Conservation (phyloP, 1,140 invertebrate genomes). For the Trichoplusia ni region DNA sequence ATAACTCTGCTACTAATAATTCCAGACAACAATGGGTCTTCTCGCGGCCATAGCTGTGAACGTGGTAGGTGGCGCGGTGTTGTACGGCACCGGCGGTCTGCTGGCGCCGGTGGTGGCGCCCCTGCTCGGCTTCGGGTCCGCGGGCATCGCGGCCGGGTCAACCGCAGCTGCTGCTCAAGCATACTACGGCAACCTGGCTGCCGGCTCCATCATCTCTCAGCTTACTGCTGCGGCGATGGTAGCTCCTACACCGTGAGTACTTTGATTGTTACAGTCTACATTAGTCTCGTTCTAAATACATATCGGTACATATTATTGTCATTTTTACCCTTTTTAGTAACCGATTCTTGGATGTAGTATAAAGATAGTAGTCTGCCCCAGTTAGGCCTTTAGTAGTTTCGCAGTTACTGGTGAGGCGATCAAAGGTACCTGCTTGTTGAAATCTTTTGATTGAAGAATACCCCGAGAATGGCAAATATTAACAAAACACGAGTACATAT, state of each 20-base stretch:
- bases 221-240: slow-evolving; percentile 62
- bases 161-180: slow-evolving; percentile 63
- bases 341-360: no score
- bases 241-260: slow-evolving; percentile 61
- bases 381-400: no score
- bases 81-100: slow-evolving; percentile 60
- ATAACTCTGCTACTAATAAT: background rate
- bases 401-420: no score
- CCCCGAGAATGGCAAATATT: no score
- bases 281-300: no score
- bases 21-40: slow-evolving; percentile 52
- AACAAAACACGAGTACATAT: no score
- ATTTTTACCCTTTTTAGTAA: no score
- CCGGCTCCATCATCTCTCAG: slow-evolving; percentile 64
- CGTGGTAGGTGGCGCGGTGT: slow-evolving; percentile 49
- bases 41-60: slow-evolving; percentile 54
- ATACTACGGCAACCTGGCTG: slow-evolving; percentile 62
- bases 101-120: slow-evolving; percentile 52
- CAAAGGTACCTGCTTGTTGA: no score
- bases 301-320: no score
- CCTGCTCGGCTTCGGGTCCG: slow-evolving; percentile 55
- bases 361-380: no score
- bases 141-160: slow-evolving; percentile 58
- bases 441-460: no score
- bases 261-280: no score